Percentiles rank a stretch among this genome's conserved stretches.
These are phyloP conservation scores for Drosophila affinis DNA, from an alignment of 2,888 invertebrate species.

Conservation along the genomic window DNA sequence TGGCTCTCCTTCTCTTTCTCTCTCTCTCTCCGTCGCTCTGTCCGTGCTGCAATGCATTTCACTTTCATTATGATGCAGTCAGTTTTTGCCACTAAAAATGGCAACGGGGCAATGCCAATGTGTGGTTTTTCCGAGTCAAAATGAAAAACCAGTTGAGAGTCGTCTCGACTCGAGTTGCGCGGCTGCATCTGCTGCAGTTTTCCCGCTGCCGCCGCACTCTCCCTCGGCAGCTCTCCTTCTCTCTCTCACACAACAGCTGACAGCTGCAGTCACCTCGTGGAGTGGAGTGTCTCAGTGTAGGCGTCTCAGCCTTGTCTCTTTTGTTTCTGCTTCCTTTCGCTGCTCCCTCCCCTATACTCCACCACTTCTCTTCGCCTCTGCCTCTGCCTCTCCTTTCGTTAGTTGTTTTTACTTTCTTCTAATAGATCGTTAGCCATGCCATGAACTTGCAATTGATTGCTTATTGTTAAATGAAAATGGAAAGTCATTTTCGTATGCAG, in stretches of 20 bases:
- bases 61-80: constrained; percentile 82
- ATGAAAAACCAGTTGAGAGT: constrained; percentile 74
- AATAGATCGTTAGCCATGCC: constrained; percentile 77
- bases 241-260: constrained; percentile 64
- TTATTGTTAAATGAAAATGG: constrained; percentile 79
- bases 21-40: constrained; percentile 7
- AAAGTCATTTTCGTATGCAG: constrained; percentile 72
- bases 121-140: constrained; percentile 76
- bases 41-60: constrained; percentile 75
- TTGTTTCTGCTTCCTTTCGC: constrained; percentile 61
- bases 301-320: constrained; percentile 36
- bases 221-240: constrained; percentile 8
- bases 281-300: constrained; percentile 36
- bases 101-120: constrained; percentile 73
- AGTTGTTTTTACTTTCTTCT: constrained; percentile 78
- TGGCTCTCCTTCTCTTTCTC: constrained; percentile 57
- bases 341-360: constrained; percentile 6
- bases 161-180: constrained; percentile 29
- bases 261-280: constrained; percentile 59
- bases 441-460: constrained; percentile 78
- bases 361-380: constrained; percentile 55
- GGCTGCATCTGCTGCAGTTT: constrained; percentile 38
- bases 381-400: constrained; percentile 42
- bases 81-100: constrained; percentile 78
- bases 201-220: constrained; percentile 1